Conservation (phyloP, 2,113 vertebrate genomes). For the Cyprinus carpio region DNA sequence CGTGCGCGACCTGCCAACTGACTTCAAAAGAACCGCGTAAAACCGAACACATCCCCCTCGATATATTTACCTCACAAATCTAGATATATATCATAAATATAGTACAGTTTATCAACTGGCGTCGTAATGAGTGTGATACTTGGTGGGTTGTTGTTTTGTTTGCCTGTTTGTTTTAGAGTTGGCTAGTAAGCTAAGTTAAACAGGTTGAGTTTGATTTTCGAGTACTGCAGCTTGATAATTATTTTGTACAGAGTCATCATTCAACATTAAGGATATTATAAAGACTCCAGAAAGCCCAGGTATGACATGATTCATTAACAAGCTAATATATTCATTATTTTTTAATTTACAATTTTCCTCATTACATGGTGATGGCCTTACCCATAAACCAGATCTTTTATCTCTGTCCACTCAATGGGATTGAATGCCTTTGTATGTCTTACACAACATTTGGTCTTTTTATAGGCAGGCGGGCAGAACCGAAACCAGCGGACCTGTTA, state of each 20-base stretch:
- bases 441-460: not conserved
- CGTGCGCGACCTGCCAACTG: not conserved
- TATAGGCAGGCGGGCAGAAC: constrained; percentile 32
- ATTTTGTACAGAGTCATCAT: constrained; percentile 44
- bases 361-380: not conserved
- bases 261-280: constrained; percentile 46
- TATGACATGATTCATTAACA: constrained; percentile 7
- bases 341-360: not conserved
- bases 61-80: not conserved
- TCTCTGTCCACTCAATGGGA: not conserved
- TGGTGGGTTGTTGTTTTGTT: constrained; percentile 38
- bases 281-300: constrained; percentile 25
- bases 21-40: not conserved
- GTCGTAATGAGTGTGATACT: constrained; percentile 30
- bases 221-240: not conserved
- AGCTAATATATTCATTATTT: not conserved
- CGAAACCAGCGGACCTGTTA: constrained; percentile 48
- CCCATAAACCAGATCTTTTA: not conserved
- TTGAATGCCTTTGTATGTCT: not conserved
- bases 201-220: constrained; percentile 3
- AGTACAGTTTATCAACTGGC: not conserved
- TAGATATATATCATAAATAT: not conserved
- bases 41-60: not conserved
- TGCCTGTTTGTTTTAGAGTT: not conserved
- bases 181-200: not conserved